These are phyloP conservation scores for Lottia scabra DNA, from an alignment of 2,888 invertebrate species.

Conservation along the genomic window DNA sequence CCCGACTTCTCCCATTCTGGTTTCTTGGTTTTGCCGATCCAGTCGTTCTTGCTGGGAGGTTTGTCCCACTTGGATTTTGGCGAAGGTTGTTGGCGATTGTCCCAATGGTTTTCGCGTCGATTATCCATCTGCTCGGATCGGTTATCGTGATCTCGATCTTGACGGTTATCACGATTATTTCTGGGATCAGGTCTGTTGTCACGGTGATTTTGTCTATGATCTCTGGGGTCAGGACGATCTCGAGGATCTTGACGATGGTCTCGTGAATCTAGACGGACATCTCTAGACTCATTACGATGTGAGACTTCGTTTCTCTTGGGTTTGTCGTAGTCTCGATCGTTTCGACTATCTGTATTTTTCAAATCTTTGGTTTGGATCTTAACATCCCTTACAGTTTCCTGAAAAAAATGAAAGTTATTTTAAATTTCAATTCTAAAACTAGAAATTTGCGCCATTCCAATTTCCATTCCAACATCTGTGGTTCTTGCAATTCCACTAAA, in stretches of 20 bases:
- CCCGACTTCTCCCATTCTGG: conserved; percentile 16
- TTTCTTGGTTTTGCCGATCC: conserved; percentile 8
- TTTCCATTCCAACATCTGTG: no score
- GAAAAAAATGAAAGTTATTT: conserved; percentile 6
- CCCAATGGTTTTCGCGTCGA: background rate
- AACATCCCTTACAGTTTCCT: conserved; percentile 29
- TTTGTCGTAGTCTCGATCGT: conserved; percentile 10
- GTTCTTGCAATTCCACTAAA: no score
- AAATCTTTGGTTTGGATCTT: background rate
- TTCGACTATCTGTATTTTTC: background rate
- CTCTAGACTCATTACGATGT: conserved; percentile 25
- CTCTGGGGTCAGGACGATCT: no score
- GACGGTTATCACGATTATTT: background rate
- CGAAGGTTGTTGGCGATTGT: background rate
- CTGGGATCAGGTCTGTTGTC: no score
- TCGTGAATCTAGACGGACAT: conserved; percentile 22
- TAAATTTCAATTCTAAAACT: no score
- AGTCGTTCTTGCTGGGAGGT: background rate
- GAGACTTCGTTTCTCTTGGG: conserved; percentile 2
- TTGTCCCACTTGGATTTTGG: background rate
- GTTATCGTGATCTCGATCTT: conserved; percentile 18
- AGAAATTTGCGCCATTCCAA: no score
- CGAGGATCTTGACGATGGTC: background rate
- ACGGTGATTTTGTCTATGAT: no score
- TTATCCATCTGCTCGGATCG: conserved; percentile 10